phyloP scores from a whole-genome alignment of 2,113 vertebrate genomes.

The Paracanthobrama guichenoti region DNA sequence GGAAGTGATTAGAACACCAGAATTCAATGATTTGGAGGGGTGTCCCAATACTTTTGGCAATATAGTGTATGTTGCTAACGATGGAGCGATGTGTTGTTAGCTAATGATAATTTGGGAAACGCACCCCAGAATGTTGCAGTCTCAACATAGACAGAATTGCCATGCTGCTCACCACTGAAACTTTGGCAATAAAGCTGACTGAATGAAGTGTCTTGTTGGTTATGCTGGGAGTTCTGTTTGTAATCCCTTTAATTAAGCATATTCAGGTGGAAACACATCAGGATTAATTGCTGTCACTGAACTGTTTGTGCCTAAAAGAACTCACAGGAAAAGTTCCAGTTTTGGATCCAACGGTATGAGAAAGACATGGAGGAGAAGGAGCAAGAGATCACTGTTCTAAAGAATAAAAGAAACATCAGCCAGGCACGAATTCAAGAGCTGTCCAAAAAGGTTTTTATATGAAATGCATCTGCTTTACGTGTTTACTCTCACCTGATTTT shows the following conservation, averaged over 20 bases:
- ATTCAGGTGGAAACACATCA: not conserved
- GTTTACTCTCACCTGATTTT: not conserved
- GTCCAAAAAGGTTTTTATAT: constrained; percentile 70
- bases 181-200: not conserved
- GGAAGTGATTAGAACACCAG: too few species aligned
- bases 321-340: constrained; percentile 77
- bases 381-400: constrained; percentile 72
- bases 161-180: not conserved
- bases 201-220: not conserved
- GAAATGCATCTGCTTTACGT: not conserved
- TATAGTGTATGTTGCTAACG: too few species aligned
- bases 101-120: not conserved
- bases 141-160: not conserved
- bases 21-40: too few species aligned
- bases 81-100: not conserved
- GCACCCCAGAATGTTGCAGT: not conserved
- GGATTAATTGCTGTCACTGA: not conserved
- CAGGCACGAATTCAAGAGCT: constrained; percentile 71
- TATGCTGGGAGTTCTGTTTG: not conserved
- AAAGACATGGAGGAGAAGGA: constrained; percentile 79
- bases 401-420: constrained; percentile 72
- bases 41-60: too few species aligned
- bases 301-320: constrained; percentile 62
- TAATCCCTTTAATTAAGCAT: not conserved
- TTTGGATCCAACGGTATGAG: constrained; percentile 82